These are phyloP conservation scores for Nyctereutes procyonoides DNA, from an alignment of 2,113 vertebrate species.

Conservation along the genomic window DNA sequence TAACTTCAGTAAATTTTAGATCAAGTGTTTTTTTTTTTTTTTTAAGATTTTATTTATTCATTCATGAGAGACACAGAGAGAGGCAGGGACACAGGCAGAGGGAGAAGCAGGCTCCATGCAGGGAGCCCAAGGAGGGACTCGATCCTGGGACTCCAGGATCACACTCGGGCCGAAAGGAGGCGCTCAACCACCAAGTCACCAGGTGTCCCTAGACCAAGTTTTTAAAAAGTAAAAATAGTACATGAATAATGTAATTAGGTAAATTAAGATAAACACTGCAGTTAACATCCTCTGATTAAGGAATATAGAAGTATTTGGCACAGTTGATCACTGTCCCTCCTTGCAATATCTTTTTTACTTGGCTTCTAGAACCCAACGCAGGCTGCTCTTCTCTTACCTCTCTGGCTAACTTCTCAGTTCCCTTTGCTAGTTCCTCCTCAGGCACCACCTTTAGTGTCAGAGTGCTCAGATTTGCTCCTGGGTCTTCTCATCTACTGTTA, in stretches of 20 bases:
- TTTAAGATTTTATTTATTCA: too few relatives aligned
- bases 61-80: too few relatives aligned
- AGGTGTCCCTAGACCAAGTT: neutral
- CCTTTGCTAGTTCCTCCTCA: neutral
- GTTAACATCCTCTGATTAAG: neutral
- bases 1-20: conserved; percentile 40
- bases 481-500: neutral
- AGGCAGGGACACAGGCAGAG: too few relatives aligned
- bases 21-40: neutral
- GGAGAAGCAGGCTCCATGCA: too few relatives aligned
- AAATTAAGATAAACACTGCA: neutral
- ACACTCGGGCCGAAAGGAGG: too few relatives aligned
- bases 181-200: too few relatives aligned
- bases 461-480: neutral
- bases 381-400: neutral
- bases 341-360: neutral
- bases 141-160: too few relatives aligned
- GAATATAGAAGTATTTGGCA: neutral
- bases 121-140: too few relatives aligned
- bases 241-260: conserved; percentile 9
- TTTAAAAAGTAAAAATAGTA: conserved; percentile 14
- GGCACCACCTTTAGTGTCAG: neutral
- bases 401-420: neutral
- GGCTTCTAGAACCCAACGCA: neutral
- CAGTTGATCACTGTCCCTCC: neutral